These are phyloP conservation scores for Streptopelia turtur DNA, from an alignment of 2,797 vertebrate genomes.

Conservation along the genomic window DNA sequence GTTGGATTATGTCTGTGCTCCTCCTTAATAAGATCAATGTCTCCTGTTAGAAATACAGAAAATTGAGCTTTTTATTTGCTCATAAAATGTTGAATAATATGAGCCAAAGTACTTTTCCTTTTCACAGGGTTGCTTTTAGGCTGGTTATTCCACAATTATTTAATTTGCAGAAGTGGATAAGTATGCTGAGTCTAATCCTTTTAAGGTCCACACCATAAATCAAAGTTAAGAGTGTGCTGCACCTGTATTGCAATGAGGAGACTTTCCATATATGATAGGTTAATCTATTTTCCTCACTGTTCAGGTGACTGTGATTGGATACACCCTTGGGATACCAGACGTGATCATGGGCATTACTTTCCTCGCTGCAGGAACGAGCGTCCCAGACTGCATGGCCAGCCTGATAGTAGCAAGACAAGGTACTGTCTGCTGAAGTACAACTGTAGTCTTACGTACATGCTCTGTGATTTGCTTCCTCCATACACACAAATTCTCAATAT, in stretches of 20 bases:
- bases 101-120: not conserved
- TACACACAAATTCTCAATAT: not conserved
- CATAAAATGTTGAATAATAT: not conserved
- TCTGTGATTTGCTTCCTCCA: not conserved
- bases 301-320: slow-evolving; percentile 95
- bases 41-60: not conserved
- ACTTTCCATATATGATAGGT: not conserved
- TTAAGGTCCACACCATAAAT: not conserved
- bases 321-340: slow-evolving; percentile 95
- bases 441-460: not conserved
- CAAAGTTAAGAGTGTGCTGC: not conserved
- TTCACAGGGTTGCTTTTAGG: not conserved
- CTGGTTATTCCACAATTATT: not conserved
- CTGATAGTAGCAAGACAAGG: slow-evolving; percentile 98
- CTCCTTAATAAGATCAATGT: not conserved
- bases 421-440: slow-evolving; percentile 56
- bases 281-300: not conserved
- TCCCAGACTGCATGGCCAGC: slow-evolving; percentile 98
- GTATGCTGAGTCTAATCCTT: not conserved
- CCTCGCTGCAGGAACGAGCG: slow-evolving; percentile 96
- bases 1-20: not conserved
- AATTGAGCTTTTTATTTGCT: not conserved
- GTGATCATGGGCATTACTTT: slow-evolving; percentile 99
- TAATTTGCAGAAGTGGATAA: not conserved
- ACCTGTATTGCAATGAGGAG: not conserved